phyloP scores from a whole-genome alignment of 1,140 invertebrate species.

The Psix sp. region DNA sequence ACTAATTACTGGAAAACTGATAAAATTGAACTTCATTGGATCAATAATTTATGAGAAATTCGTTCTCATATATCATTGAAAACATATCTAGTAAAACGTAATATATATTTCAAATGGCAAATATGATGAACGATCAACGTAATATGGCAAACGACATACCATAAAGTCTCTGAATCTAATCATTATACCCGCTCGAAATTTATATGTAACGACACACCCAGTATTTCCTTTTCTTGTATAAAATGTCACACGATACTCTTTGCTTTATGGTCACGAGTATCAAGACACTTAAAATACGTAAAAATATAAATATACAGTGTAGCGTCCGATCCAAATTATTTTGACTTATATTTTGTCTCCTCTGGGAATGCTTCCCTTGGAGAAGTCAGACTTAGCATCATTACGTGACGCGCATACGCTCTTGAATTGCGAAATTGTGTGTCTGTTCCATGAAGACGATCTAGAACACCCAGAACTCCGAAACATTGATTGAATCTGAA shows the following conservation, averaged over 20 bases:
- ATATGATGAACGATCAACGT: too few relatives aligned
- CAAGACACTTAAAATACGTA: slow-evolving; percentile 24
- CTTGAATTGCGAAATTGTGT: slow-evolving; percentile 85
- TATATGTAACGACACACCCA: too few relatives aligned
- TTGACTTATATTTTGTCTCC: slow-evolving; percentile 72
- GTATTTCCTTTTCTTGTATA: not conserved
- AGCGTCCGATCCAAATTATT: slow-evolving; percentile 43
- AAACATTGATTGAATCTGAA: slow-evolving; percentile 90
- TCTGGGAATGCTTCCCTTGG: slow-evolving; percentile 86
- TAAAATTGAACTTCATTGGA: too few relatives aligned
- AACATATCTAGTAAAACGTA: too few relatives aligned
- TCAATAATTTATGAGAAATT: too few relatives aligned
- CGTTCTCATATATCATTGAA: too few relatives aligned
- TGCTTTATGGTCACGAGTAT: slow-evolving; percentile 11
- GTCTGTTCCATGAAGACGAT: slow-evolving; percentile 91
- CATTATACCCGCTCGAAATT: too few relatives aligned
- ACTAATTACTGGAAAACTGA: too few relatives aligned
- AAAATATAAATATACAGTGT: not conserved
- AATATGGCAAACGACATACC: too few relatives aligned
- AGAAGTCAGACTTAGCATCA: slow-evolving; percentile 88
- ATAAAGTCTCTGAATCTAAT: too few relatives aligned
- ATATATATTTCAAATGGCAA: too few relatives aligned
- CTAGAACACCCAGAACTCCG: slow-evolving; percentile 89
- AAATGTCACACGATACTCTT: slow-evolving; percentile 8
- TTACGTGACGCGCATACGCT: slow-evolving; percentile 85